Conservation (phyloP, 2,888 invertebrate species). For the Candidula unifasciata region DNA sequence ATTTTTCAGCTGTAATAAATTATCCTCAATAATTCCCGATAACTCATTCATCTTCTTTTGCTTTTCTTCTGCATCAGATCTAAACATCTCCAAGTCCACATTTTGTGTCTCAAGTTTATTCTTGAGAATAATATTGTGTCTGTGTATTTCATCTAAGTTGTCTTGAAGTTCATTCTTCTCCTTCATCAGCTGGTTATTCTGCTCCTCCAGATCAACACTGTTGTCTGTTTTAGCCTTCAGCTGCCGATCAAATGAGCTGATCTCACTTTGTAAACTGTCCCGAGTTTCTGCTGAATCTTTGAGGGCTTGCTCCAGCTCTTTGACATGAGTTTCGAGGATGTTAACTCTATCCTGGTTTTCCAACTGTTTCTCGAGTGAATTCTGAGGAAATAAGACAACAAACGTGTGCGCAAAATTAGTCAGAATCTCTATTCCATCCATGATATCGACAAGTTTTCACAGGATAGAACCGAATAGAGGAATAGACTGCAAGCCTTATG, state of each 20-base stretch:
- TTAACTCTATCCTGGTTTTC: slow-evolving; percentile 54
- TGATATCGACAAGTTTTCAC: too few species aligned
- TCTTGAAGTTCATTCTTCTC: slow-evolving; percentile 6
- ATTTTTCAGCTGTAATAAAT: neutral
- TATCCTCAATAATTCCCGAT: slow-evolving; percentile 12
- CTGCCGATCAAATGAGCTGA: neutral
- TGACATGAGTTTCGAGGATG: slow-evolving; percentile 52
- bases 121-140: slow-evolving; percentile 3
- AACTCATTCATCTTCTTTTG: slow-evolving; percentile 7
- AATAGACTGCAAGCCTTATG: too few species aligned
- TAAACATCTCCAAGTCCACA: neutral
- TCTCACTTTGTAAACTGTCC: neutral
- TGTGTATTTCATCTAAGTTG: slow-evolving; percentile 6
- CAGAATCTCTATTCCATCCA: too few species aligned
- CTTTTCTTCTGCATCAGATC: neutral
- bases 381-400: neutral
- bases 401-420: neutral
- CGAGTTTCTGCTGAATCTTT: slow-evolving; percentile 32
- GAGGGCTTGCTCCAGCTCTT: slow-evolving; percentile 44
- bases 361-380: slow-evolving; percentile 43
- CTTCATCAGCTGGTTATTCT: slow-evolving; percentile 24
- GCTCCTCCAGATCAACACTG: neutral
- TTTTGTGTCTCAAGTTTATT: slow-evolving; percentile 39
- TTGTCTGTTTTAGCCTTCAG: slow-evolving; percentile 20
- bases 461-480: too few species aligned